These are phyloP conservation scores for Brachypalpus laphriformis DNA, from an alignment of 2,888 invertebrate genomes.

Conservation along the genomic window DNA sequence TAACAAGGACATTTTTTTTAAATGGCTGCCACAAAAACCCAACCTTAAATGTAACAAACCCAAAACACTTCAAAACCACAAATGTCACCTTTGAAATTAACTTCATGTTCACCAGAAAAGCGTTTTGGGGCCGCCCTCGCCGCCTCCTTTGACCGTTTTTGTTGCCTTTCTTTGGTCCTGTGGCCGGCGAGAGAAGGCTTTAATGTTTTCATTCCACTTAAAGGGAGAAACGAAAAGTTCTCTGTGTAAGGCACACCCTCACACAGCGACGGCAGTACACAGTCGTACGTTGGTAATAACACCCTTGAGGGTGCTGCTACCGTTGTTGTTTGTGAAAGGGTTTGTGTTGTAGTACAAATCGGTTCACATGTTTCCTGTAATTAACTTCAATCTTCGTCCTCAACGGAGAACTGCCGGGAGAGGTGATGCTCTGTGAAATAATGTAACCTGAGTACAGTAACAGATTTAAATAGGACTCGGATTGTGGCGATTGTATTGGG, in stretches of 20 bases:
- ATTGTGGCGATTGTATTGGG: conserved; percentile 5
- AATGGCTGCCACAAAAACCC: conserved; percentile 29
- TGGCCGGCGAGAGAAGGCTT: conserved; percentile 52
- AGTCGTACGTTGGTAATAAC: conserved; percentile 47
- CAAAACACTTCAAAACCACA: conserved; percentile 60
- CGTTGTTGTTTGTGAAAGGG: conserved; percentile 49
- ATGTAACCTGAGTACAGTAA: conserved; percentile 11
- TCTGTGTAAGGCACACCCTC: neutral
- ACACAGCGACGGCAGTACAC: conserved; percentile 14
- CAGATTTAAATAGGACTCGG: conserved; percentile 43
- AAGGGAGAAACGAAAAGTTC: conserved; percentile 55
- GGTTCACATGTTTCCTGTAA: conserved; percentile 71
- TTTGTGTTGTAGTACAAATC: conserved; percentile 68
- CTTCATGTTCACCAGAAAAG: conserved; percentile 31
- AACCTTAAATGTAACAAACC: conserved; percentile 34
- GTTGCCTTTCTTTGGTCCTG: conserved; percentile 13
- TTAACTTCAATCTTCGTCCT: conserved; percentile 61
- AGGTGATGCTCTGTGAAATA: neutral
- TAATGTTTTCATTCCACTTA: conserved; percentile 59
- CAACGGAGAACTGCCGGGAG: conserved; percentile 16
- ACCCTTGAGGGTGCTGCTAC: conserved; percentile 40
- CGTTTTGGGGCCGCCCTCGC: neutral
- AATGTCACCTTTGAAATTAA: conserved; percentile 68
- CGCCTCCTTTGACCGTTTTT: neutral
- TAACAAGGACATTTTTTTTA: neutral